phyloP scores from a whole-genome alignment of 1,140 invertebrate genomes.

The Procambarus virginalis region DNA sequence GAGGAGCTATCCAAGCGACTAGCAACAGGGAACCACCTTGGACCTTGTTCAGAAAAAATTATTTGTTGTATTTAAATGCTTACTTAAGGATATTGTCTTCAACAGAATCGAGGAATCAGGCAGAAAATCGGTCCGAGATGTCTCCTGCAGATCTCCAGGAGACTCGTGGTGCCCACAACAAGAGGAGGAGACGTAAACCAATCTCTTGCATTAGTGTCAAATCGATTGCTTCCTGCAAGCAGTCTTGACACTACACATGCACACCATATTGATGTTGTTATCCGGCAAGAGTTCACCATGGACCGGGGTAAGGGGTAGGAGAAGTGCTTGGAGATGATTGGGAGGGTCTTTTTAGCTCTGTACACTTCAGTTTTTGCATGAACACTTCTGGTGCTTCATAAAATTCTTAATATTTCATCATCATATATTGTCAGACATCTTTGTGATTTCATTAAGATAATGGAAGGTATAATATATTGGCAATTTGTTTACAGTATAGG shows the following conservation, averaged over 20 bases:
- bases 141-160: conserved; percentile 32
- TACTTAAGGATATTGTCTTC: not conserved
- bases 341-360: conserved; percentile 4
- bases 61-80: too few species aligned
- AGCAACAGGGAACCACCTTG: too few species aligned
- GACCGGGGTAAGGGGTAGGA: conserved; percentile 3
- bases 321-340: conserved; percentile 1
- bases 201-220: conserved; percentile 61
- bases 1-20: too few species aligned
- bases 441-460: not conserved
- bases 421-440: not conserved
- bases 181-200: conserved; percentile 52
- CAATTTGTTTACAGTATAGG: not conserved
- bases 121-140: conserved; percentile 25
- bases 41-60: too few species aligned
- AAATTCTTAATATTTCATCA: not conserved
- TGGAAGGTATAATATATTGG: not conserved
- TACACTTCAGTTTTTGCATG: not conserved
- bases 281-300: conserved; percentile 8
- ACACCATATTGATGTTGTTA: conserved; percentile 15
- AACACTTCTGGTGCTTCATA: not conserved
- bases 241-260: conserved; percentile 57
- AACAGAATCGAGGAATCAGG: conserved; percentile 52
- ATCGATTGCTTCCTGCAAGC: conserved; percentile 54
- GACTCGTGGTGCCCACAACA: conserved; percentile 23